A percentile compares a stretch with the other conserved stretches of the same genome.
phyloP scores from a whole-genome alignment of 2,888 invertebrate genomes.

The Odontothrips loti region DNA sequence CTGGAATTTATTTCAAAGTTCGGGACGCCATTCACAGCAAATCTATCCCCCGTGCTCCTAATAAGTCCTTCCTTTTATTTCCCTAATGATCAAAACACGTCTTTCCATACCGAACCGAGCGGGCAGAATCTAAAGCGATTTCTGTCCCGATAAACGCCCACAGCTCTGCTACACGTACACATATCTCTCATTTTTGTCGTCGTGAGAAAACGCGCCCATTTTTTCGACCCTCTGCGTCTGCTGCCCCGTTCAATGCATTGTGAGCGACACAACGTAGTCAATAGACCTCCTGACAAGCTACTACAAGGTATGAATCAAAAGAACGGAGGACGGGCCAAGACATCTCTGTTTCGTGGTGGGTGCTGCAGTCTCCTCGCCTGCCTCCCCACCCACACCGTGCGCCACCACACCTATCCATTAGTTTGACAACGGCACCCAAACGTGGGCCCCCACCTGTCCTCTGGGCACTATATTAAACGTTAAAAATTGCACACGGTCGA shows the following conservation, averaged over 20 bases:
- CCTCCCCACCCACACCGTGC: not conserved
- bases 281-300: not conserved
- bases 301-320: conserved; percentile 19
- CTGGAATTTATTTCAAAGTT: no score
- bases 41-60: no score
- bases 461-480: conserved; percentile 3
- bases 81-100: no score
- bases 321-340: not conserved
- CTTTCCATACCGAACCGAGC: no score
- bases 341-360: conserved; percentile 1
- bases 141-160: no score
- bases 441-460: not conserved
- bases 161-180: no score
- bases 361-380: not conserved
- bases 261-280: not conserved
- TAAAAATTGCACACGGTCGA: conserved; percentile 13
- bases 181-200: no score
- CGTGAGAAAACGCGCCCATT: no score
- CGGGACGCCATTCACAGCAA: no score
- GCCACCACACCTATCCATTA: conserved; percentile 19
- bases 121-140: no score
- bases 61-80: no score
- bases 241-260: not conserved
- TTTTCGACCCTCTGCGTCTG: no score
- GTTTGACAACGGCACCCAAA: conserved; percentile 16